Conservation (phyloP, 2,113 vertebrate species). For the Egretta garzetta region DNA sequence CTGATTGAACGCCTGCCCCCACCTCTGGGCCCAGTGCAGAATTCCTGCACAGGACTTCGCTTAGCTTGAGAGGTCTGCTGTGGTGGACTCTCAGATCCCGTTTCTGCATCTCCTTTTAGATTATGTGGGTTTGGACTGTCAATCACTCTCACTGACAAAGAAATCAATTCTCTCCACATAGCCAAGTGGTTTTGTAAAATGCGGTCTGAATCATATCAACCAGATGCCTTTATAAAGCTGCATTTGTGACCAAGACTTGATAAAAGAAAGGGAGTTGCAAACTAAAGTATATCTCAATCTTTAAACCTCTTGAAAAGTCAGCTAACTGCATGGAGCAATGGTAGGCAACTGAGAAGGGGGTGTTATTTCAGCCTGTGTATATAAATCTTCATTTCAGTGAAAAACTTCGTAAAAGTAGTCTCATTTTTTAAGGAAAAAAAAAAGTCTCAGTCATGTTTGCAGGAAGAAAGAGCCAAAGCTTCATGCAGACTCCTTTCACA, state of each 20-base stretch:
- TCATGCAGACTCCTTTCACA: not conserved
- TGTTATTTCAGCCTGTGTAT: not conserved
- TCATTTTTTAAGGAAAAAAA: not conserved
- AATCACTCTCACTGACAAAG: not conserved
- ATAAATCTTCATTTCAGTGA: not conserved
- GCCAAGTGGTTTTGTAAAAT: constrained; percentile 16
- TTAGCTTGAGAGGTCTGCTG: not conserved
- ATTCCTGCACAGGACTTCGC: not conserved
- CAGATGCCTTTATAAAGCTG: constrained; percentile 10
- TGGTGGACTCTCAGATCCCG: not conserved
- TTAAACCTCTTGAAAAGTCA: not conserved
- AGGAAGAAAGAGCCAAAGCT: not conserved
- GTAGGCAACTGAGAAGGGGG: not conserved
- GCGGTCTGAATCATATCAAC: constrained; percentile 28
- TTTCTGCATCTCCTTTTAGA: not conserved
- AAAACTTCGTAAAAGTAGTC: not conserved
- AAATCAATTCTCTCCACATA: constrained; percentile 15
- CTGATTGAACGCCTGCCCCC: not conserved
- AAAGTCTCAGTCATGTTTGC: not conserved
- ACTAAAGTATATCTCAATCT: not conserved
- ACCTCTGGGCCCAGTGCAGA: rapidly evolving
- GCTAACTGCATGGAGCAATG: not conserved
- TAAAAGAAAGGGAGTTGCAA: not conserved
- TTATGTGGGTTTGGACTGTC: not conserved
- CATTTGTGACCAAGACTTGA: not conserved